Percentiles rank a stretch among this genome's conserved stretches.
Conservation (phyloP, 2,888 invertebrate species). For the Didymodactylos carnosus region DNA sequence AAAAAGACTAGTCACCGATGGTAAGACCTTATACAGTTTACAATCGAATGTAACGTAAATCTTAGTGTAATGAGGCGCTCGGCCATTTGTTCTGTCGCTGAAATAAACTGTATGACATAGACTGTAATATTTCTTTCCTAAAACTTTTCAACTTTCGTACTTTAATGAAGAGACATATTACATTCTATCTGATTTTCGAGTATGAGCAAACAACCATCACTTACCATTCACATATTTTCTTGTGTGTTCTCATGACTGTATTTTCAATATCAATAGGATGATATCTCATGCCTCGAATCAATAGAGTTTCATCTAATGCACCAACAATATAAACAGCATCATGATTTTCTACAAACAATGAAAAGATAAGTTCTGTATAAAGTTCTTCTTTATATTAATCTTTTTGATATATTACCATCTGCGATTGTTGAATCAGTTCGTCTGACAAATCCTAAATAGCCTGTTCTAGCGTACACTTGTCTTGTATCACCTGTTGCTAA, state of each 20-base stretch:
- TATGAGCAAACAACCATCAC: no score
- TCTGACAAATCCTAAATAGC: constrained; percentile 83
- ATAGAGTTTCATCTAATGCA: constrained; percentile 85
- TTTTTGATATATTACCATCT: constrained; percentile 44
- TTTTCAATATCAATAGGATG: constrained; percentile 95
- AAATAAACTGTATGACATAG: no score
- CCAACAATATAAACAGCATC: constrained; percentile 98
- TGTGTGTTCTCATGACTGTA: constrained; percentile 85
- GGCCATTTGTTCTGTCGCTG: no score
- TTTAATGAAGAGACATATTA: no score
- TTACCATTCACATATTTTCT: constrained; percentile 97
- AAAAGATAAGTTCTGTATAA: constrained; percentile 3
- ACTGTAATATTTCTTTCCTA: no score
- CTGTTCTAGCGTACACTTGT: constrained; percentile 65
- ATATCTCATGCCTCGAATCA: constrained; percentile 90
- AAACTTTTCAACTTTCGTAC: no score
- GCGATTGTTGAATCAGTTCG: constrained; percentile 69
- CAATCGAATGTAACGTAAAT: no score
- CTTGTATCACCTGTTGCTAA: constrained; percentile 74
- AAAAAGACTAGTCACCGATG: no score
- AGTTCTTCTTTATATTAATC: no score
- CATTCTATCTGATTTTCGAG: no score
- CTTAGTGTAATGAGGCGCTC: no score
- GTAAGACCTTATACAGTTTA: no score
- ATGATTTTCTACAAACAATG: constrained; percentile 52